A percentile compares a stretch with the other conserved stretches of the same genome.
These are phyloP conservation scores for Mactra quadrangularis DNA, from an alignment of 1,140 invertebrate species.

Conservation along the genomic window DNA sequence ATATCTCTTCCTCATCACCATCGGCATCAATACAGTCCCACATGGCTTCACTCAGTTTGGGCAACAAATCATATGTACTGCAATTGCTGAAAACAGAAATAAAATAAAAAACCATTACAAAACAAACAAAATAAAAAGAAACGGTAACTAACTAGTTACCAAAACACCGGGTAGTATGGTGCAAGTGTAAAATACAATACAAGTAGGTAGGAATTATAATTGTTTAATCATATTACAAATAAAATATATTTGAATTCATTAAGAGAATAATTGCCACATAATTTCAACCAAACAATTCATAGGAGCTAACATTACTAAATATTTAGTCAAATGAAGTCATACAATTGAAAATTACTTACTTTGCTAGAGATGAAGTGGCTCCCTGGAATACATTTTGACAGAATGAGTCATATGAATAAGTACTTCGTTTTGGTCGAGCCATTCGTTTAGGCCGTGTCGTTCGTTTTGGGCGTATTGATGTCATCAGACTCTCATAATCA, in stretches of 20 bases:
- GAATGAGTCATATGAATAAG: slow-evolving; percentile 49
- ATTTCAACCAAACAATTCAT: too few species aligned
- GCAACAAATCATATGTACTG: slow-evolving; percentile 30
- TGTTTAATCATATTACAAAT: background rate
- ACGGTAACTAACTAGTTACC: too few species aligned
- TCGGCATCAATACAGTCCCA: slow-evolving; percentile 60
- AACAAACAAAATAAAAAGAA: slow-evolving; percentile 1
- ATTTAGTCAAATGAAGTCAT: too few species aligned
- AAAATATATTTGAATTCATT: too few species aligned
- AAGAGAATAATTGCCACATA: too few species aligned
- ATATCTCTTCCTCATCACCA: slow-evolving; percentile 54
- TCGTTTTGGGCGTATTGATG: background rate
- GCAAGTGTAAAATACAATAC: background rate
- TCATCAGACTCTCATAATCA: background rate
- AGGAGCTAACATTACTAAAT: too few species aligned
- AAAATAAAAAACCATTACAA: background rate
- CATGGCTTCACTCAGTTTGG: slow-evolving; percentile 48
- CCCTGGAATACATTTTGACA: slow-evolving; percentile 43
- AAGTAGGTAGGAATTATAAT: background rate
- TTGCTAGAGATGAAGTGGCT: slow-evolving; percentile 11
- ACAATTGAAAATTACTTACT: slow-evolving; percentile 15
- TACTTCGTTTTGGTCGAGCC: slow-evolving; percentile 3
- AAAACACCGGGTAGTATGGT: background rate
- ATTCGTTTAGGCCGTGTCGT: background rate
- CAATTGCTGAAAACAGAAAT: slow-evolving; percentile 35